Evolutionary conservation across 2,888 invertebrate species (phyloP).

Genomic region (Ophion ventricosus): DNA sequence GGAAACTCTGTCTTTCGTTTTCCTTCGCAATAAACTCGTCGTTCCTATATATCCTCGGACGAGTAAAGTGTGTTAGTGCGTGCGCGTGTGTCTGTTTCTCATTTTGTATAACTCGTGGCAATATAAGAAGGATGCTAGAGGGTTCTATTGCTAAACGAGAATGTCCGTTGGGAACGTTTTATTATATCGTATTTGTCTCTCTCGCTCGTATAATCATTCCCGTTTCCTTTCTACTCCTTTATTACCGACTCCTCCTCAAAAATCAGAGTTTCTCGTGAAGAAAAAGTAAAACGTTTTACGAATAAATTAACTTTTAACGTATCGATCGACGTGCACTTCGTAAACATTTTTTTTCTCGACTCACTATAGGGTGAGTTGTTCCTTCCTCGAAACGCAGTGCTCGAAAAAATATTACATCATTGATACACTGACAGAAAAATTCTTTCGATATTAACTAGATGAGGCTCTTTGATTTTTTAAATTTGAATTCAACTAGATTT

Average conservation of each 20-base stretch:
- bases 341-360: too few species aligned
- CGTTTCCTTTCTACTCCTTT: background rate
- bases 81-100: conserved; percentile 4
- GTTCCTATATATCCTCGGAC: conserved; percentile 28
- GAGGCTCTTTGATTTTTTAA: too few species aligned
- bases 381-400: background rate
- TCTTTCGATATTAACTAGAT: too few species aligned
- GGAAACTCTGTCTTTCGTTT: conserved; percentile 61
- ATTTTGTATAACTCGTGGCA: conserved; percentile 12
- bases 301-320: too few species aligned
- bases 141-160: conserved; percentile 37
- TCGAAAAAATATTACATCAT: background rate
- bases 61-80: conserved; percentile 18
- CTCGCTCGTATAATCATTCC: background rate
- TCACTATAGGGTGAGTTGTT: background rate
- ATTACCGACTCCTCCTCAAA: background rate
- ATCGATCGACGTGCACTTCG: too few species aligned
- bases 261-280: background rate
- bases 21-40: conserved; percentile 64
- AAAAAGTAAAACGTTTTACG: background rate
- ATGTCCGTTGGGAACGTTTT: conserved; percentile 38
- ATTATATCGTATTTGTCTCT: background rate
- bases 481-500: too few species aligned
- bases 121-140: conserved; percentile 14
- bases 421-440: too few species aligned